A percentile compares a stretch with the other conserved stretches of the same genome.
Conservation (phyloP, 1,140 invertebrate species). For the Watersipora subatra region DNA sequence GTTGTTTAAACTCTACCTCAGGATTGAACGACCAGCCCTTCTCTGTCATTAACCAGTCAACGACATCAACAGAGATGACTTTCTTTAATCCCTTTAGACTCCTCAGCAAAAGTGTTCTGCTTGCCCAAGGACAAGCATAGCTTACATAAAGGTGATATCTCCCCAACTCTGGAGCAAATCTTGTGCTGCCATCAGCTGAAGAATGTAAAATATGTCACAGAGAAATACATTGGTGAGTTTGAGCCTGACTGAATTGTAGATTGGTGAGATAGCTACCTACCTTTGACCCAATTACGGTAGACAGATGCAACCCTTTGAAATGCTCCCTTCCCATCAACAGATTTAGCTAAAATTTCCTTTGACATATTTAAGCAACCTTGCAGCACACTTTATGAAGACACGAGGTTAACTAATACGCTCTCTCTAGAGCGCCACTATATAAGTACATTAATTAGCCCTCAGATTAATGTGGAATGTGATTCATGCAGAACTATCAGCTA, state of each 20-base stretch:
- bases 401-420: too few species aligned
- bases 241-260: background rate
- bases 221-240: background rate
- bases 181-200: slow-evolving; percentile 29
- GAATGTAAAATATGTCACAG: background rate
- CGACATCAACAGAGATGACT: slow-evolving; percentile 21
- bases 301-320: background rate
- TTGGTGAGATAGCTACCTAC: background rate
- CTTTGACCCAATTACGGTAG: background rate
- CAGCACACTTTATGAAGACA: too few species aligned
- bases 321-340: too few species aligned
- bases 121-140: slow-evolving; percentile 32
- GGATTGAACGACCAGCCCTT: slow-evolving; percentile 26
- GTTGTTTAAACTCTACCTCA: too few species aligned
- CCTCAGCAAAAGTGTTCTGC: slow-evolving; percentile 23
- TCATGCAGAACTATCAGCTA: too few species aligned
- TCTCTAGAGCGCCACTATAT: too few species aligned
- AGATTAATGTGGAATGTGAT: too few species aligned
- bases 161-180: slow-evolving; percentile 22
- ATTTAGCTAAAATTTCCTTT: too few species aligned
- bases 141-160: slow-evolving; percentile 34
- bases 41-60: slow-evolving; percentile 21
- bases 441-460: too few species aligned
- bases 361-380: too few species aligned
- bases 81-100: slow-evolving; percentile 30